Percentiles rank a stretch among this genome's conserved stretches.
These are phyloP conservation scores for Galerucella pusilla DNA, from an alignment of 2,888 invertebrate genomes.

Conservation along the genomic window DNA sequence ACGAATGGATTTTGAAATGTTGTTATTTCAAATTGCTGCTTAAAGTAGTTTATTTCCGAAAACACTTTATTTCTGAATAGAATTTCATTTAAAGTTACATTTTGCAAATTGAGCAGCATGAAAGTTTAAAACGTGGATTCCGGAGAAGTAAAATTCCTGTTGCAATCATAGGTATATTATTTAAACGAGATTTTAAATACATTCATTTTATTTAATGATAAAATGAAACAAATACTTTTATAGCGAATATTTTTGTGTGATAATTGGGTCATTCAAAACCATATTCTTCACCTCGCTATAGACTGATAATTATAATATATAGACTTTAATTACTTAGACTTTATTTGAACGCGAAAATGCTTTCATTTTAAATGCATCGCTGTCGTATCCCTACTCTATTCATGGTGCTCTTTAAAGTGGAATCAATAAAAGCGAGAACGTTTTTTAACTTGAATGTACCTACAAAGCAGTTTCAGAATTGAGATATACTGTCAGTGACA, in stretches of 20 bases:
- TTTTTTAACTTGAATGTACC: not conserved
- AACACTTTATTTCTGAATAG: not conserved
- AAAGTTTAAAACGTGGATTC: not conserved
- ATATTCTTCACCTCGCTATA: slow-evolving; percentile 10
- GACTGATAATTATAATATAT: slow-evolving; percentile 19
- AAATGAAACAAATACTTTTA: not conserved
- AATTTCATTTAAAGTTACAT: not conserved
- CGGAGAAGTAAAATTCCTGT: not conserved
- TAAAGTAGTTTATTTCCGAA: not conserved
- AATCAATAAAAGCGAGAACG: slow-evolving; percentile 4
- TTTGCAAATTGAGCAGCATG: not conserved
- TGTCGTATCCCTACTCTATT: slow-evolving; percentile 13
- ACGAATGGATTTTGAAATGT: not conserved
- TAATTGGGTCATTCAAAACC: slow-evolving; percentile 19
- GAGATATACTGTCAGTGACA: slow-evolving; percentile 4
- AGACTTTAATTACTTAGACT: slow-evolving; percentile 26
- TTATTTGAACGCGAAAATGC: slow-evolving; percentile 16
- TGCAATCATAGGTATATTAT: not conserved
- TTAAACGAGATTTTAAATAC: not conserved
- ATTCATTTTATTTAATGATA: not conserved
- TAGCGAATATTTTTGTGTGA: not conserved
- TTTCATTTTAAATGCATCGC: slow-evolving; percentile 17
- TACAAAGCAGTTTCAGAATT: not conserved
- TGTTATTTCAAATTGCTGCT: not conserved
- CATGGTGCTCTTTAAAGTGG: not conserved